Conservation (phyloP, 2,113 vertebrate species). For the Hirundichthys speculiger region DNA sequence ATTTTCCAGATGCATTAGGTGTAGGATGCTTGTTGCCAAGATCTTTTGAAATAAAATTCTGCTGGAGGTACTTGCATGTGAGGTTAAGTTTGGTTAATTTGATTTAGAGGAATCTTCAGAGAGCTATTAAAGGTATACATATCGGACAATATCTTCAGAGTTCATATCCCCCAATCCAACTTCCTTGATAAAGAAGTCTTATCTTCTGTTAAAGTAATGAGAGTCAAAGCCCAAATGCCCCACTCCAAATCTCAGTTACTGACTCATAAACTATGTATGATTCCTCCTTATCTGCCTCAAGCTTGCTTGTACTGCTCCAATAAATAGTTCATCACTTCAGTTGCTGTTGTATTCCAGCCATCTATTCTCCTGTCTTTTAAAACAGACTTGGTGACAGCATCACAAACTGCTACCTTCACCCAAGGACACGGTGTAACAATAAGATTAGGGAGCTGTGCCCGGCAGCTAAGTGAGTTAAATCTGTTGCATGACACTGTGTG, state of each 20-base stretch:
- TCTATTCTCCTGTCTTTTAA: constrained; percentile 44
- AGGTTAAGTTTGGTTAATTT: no score
- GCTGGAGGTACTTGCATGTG: no score
- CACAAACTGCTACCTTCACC: constrained; percentile 38
- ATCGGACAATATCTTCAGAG: background rate
- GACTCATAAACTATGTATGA: constrained; percentile 58
- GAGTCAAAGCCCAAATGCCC: constrained; percentile 14
- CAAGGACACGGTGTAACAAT: constrained; percentile 66
- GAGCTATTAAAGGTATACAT: background rate
- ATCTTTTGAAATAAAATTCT: no score
- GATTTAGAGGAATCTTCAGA: background rate
- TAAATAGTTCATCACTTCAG: constrained; percentile 63
- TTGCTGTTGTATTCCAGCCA: constrained; percentile 42
- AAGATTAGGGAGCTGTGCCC: constrained; percentile 39
- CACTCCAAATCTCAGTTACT: constrained; percentile 18
- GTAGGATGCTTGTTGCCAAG: no score
- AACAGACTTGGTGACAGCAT: constrained; percentile 37
- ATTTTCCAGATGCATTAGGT: no score
- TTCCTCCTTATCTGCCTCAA: constrained; percentile 46
- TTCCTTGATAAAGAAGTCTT: constrained; percentile 3
- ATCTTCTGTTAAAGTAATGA: constrained; percentile 32
- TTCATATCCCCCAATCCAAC: background rate
- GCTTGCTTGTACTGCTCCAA: constrained; percentile 52
- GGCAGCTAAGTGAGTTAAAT: constrained; percentile 23
- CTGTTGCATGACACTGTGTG: constrained; percentile 19